These are phyloP conservation scores for Rhynchotus rufescens DNA, from an alignment of 2,797 vertebrate genomes.

Conservation along the genomic window DNA sequence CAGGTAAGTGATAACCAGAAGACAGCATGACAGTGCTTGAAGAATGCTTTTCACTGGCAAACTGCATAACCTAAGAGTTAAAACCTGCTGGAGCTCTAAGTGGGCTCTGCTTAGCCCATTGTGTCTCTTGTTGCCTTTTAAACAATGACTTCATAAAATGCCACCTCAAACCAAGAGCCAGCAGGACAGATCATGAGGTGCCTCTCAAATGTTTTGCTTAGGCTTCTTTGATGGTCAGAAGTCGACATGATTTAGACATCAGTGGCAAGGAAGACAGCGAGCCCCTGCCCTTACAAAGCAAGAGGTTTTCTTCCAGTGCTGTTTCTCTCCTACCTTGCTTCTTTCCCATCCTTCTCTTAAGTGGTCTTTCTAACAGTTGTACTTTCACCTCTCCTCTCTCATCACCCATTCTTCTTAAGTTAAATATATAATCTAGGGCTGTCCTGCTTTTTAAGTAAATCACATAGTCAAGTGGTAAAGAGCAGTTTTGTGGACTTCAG, in stretches of 20 bases:
- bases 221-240: neutral
- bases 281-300: neutral
- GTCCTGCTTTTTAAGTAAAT: neutral
- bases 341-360: neutral
- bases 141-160: neutral
- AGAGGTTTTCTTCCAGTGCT: neutral
- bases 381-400: constrained; percentile 14
- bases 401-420: neutral
- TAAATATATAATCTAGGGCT: neutral
- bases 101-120: neutral
- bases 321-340: constrained; percentile 7
- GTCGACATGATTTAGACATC: neutral
- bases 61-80: neutral
- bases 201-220: neutral
- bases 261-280: neutral
- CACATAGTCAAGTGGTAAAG: neutral
- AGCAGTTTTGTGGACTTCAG: neutral
- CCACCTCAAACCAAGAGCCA: neutral
- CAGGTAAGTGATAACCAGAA: neutral
- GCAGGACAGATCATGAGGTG: neutral
- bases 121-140: neutral
- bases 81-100: neutral
- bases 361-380: constrained; percentile 3
- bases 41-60: neutral
- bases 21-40: neutral